A percentile compares a stretch with the other conserved stretches of the same genome.
These are phyloP conservation scores for Protaetia brevitarsis DNA, from an alignment of 1,140 invertebrate genomes.

Conservation along the genomic window DNA sequence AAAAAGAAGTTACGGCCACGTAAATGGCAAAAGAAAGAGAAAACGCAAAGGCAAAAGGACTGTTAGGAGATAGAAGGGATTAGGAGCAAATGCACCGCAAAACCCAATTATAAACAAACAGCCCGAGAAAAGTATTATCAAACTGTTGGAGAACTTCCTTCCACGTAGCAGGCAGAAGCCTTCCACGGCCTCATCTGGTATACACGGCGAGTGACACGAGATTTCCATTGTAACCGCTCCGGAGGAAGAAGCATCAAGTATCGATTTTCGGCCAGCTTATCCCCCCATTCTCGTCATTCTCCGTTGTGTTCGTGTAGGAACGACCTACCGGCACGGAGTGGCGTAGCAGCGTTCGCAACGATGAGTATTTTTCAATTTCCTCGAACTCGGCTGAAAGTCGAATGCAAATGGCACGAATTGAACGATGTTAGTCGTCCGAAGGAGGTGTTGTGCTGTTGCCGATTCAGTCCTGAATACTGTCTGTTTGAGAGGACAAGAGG, in stretches of 20 bases:
- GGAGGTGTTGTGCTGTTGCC: too few relatives aligned
- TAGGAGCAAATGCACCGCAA: conserved; percentile 17
- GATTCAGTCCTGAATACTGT: too few relatives aligned
- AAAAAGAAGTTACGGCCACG: not conserved
- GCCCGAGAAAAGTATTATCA: conserved; percentile 11
- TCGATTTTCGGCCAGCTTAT: not conserved
- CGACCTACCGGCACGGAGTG: not conserved
- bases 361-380: not conserved
- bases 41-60: not conserved
- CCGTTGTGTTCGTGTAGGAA: too few relatives aligned
- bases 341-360: too few relatives aligned
- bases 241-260: conserved; percentile 6
- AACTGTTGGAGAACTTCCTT: conserved; percentile 13
- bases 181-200: conserved; percentile 2
- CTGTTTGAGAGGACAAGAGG: too few relatives aligned
- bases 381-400: not conserved
- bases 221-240: conserved; percentile 7
- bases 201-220: conserved; percentile 12
- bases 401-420: not conserved
- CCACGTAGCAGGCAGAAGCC: not conserved
- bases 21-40: conserved; percentile 3
- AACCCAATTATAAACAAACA: conserved; percentile 16
- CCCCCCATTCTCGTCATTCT: too few relatives aligned
- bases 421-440: too few relatives aligned
- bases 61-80: conserved; percentile 2